Percentiles rank a stretch among this genome's conserved stretches.
Evolutionary conservation across 2,797 vertebrate species (phyloP).

Genomic region (Danio jaintianensis): DNA sequence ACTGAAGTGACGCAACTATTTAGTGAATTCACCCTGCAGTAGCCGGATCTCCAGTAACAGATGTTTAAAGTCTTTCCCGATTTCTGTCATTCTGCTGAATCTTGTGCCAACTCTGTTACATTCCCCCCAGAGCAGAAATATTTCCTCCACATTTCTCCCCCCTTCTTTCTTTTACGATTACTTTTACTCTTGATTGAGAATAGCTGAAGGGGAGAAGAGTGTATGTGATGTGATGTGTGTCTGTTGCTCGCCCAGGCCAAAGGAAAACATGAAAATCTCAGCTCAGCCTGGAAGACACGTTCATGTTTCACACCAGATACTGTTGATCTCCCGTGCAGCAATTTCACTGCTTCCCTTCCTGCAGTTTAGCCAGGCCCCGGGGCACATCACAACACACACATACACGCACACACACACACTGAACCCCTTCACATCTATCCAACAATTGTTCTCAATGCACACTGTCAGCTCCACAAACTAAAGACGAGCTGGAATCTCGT

Average conservation of each 20-base stretch:
- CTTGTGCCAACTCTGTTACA: not conserved
- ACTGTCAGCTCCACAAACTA: slow-evolving; percentile 18
- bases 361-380: slow-evolving; percentile 50
- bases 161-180: not conserved
- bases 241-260: slow-evolving; percentile 58
- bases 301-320: slow-evolving; percentile 71
- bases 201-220: slow-evolving; percentile 37
- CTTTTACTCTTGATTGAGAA: slow-evolving; percentile 42
- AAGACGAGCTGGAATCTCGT: slow-evolving; percentile 31
- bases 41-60: slow-evolving; percentile 8
- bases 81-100: slow-evolving; percentile 14
- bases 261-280: slow-evolving; percentile 72
- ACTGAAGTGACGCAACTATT: not conserved
- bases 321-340: slow-evolving; percentile 67
- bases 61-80: slow-evolving; percentile 34
- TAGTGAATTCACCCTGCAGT: slow-evolving; percentile 3
- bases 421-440: slow-evolving; percentile 52
- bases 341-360: slow-evolving; percentile 55
- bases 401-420: slow-evolving; percentile 42
- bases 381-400: slow-evolving; percentile 43
- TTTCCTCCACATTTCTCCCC: slow-evolving; percentile 19
- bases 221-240: slow-evolving; percentile 38
- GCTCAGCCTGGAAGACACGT: slow-evolving; percentile 64
- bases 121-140: slow-evolving; percentile 21
- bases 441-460: slow-evolving; percentile 51